A percentile compares a stretch with the other conserved stretches of the same genome.
These are phyloP conservation scores for Parnassius glacialis DNA, from an alignment of 2,888 invertebrate genomes.

Conservation along the genomic window DNA sequence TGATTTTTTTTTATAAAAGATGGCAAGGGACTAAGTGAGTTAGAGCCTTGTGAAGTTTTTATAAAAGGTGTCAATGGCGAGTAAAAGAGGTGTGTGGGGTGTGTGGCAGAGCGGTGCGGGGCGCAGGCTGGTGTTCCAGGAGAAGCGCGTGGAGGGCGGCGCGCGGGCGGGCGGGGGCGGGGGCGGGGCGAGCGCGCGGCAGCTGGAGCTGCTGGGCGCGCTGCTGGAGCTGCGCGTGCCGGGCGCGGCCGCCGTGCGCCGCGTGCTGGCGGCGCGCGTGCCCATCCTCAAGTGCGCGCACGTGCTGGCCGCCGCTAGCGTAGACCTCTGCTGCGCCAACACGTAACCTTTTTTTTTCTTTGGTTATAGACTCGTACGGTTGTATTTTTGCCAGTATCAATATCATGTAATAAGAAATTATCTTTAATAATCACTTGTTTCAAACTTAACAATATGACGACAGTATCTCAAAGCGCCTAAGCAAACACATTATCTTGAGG, in stretches of 20 bases:
- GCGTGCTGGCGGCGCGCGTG: conserved; percentile 91
- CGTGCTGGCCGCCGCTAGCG: conserved; percentile 87
- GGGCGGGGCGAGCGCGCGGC: conserved; percentile 83
- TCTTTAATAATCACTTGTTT: too few species aligned
- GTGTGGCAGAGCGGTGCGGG: conserved; percentile 38
- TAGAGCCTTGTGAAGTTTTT: too few species aligned
- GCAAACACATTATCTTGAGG: too few species aligned
- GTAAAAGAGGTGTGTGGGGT: neutral
- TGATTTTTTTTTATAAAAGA: too few species aligned
- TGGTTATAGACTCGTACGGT: too few species aligned
- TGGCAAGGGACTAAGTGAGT: too few species aligned
- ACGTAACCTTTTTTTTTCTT: conserved; percentile 74
- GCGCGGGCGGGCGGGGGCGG: conserved; percentile 62
- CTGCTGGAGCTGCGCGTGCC: conserved; percentile 87
- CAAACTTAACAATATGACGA: too few species aligned
- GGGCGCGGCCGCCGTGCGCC: conserved; percentile 84
- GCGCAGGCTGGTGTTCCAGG: conserved; percentile 62
- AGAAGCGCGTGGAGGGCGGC: conserved; percentile 53
- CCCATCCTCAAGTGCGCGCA: conserved; percentile 94
- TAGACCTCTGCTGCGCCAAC: conserved; percentile 91
- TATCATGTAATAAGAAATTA: too few species aligned
- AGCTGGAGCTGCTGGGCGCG: conserved; percentile 87
- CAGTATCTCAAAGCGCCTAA: too few species aligned
- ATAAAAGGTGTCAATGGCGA: too few species aligned
- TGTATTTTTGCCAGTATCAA: too few species aligned